phyloP scores from a whole-genome alignment of 2,797 vertebrate genomes.

The Eurystomus glaucurus region DNA sequence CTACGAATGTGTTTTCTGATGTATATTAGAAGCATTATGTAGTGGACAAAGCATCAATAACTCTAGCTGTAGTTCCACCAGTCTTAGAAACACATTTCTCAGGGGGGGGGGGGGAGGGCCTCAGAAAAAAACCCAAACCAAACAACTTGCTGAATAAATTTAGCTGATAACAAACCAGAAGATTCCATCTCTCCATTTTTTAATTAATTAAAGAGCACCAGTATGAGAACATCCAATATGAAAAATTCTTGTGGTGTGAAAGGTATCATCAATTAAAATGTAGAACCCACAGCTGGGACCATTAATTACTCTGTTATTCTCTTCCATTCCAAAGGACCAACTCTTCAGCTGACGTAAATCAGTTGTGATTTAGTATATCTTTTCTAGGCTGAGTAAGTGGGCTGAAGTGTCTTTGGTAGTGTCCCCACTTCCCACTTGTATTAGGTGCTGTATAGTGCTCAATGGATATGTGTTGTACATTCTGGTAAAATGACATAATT shows the following conservation, averaged over 20 bases:
- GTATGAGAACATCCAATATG: conserved; percentile 31
- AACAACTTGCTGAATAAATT: neutral
- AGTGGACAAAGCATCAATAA: neutral
- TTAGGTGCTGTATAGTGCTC: neutral
- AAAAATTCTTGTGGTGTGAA: conserved; percentile 35
- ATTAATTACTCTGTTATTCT: conserved; percentile 35
- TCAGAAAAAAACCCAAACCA: neutral
- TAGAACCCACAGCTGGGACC: neutral
- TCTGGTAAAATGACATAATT: neutral
- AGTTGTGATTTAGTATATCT: neutral
- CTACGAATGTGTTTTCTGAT: neutral
- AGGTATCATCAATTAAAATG: conserved; percentile 28
- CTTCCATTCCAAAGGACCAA: conserved; percentile 6
- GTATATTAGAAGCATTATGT: neutral
- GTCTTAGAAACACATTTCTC: neutral
- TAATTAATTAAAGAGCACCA: conserved; percentile 38
- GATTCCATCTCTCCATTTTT: conserved; percentile 2
- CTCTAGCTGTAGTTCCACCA: neutral
- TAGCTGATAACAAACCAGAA: conserved; percentile 3
- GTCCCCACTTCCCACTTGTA: neutral
- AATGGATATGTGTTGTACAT: neutral
- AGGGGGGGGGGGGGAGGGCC: accelerated
- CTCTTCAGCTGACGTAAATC: neutral
- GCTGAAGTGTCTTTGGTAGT: neutral
- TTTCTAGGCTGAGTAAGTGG: neutral